Evolutionary conservation across 2,797 vertebrate species (phyloP).

Genomic region (Selene dorsalis): DNA sequence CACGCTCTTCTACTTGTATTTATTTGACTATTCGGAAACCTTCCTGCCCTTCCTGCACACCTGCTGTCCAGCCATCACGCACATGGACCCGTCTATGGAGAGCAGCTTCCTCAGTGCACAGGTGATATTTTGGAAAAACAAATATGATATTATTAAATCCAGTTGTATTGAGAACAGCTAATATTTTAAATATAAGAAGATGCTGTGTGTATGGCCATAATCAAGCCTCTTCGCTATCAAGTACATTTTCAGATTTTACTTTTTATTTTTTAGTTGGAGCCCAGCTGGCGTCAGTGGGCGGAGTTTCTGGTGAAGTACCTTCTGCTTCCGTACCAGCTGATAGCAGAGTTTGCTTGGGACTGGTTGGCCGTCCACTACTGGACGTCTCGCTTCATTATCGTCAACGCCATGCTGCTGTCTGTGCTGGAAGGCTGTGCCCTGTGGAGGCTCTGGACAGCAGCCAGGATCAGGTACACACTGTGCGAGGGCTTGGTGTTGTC

Average conservation of each 20-base stretch:
- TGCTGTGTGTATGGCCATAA: too few relatives aligned
- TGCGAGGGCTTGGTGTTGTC: too few relatives aligned
- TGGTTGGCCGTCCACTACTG: slow-evolving; percentile 95
- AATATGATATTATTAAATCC: neutral
- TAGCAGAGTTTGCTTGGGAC: slow-evolving; percentile 96
- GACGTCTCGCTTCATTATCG: slow-evolving; percentile 93
- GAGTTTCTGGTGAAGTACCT: slow-evolving; percentile 92
- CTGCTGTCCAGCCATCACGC: slow-evolving; percentile 85
- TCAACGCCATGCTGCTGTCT: slow-evolving; percentile 92
- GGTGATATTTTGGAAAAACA: slow-evolving; percentile 50
- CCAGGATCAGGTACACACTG: slow-evolving; percentile 85
- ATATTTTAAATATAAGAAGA: neutral
- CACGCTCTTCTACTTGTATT: slow-evolving; percentile 80
- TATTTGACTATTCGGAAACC: slow-evolving; percentile 91
- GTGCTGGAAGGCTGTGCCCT: slow-evolving; percentile 89
- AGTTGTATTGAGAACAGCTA: neutral
- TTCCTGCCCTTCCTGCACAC: slow-evolving; percentile 96
- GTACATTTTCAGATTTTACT: neutral
- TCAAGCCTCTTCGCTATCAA: neutral
- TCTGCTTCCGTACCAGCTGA: slow-evolving; percentile 93
- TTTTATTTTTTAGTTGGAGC: slow-evolving; percentile 79
- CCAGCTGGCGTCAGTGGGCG: slow-evolving; percentile 91
- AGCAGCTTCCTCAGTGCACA: slow-evolving; percentile 65
- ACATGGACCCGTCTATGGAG: slow-evolving; percentile 50
- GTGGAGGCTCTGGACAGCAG: slow-evolving; percentile 90